Percentiles rank a stretch among this genome's conserved stretches.
Evolutionary conservation across 2,113 vertebrate species (phyloP).

Genomic region (Pteruthius melanotis): DNA sequence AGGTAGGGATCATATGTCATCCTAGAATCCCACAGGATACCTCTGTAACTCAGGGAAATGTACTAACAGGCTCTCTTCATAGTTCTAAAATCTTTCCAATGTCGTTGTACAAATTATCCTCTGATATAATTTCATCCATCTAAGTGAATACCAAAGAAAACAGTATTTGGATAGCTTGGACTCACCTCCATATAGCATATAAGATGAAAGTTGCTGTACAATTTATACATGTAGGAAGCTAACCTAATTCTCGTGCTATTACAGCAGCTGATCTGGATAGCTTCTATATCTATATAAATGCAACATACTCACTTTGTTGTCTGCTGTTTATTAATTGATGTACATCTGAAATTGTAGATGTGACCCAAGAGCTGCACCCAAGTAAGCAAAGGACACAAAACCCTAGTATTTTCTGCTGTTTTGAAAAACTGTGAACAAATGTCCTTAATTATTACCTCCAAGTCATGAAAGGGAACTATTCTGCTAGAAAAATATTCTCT

Average conservation of each 20-base stretch:
- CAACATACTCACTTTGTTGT: background rate
- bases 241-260: background rate
- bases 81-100: background rate
- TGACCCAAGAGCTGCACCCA: background rate
- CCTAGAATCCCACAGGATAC: background rate
- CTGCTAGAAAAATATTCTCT: background rate
- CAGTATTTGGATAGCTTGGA: background rate
- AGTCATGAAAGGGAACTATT: background rate
- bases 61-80: background rate
- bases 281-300: background rate
- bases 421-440: background rate
- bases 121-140: background rate
- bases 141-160: background rate
- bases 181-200: rapidly evolving
- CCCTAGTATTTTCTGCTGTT: background rate
- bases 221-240: rapidly evolving
- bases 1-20: background rate
- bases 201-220: background rate
- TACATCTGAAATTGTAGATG: background rate
- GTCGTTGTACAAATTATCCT: background rate
- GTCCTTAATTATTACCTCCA: background rate
- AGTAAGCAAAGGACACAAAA: background rate
- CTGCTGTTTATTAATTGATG: background rate
- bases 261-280: background rate
- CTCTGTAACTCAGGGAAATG: background rate